Evolutionary conservation across 2,888 invertebrate genomes (phyloP).

Genomic region (Pollenia angustigena): DNA sequence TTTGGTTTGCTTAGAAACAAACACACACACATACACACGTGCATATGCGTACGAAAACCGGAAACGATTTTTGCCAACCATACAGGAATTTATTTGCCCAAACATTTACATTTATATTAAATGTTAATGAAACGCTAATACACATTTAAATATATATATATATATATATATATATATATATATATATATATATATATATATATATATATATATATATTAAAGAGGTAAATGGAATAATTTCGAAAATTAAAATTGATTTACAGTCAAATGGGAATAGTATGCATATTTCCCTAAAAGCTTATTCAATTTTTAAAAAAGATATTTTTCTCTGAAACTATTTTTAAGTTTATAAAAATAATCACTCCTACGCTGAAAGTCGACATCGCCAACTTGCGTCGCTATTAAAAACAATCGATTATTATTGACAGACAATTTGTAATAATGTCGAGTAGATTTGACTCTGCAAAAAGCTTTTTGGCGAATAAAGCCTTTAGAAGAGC

Average conservation of each 20-base stretch:
- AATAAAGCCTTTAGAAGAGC: no score
- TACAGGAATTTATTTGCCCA: constrained; percentile 57
- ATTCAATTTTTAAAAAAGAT: no score
- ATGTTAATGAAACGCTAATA: constrained; percentile 72
- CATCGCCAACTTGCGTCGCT: no score
- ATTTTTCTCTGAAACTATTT: no score
- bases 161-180: no score
- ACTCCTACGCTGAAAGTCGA: no score
- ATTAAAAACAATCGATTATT: no score
- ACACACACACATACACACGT: not conserved
- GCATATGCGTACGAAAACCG: no score
- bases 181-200: constrained; percentile 8
- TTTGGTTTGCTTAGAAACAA: constrained; percentile 44
- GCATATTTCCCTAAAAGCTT: not conserved
- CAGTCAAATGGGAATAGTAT: not conserved
- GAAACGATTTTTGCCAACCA: constrained; percentile 52
- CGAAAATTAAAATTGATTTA: not conserved
- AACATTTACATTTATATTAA: constrained; percentile 66
- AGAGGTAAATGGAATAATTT: constrained; percentile 23
- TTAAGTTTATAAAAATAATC: no score
- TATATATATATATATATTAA: not conserved
- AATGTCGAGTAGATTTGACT: no score
- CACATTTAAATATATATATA: not conserved
- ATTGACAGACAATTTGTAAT: no score
- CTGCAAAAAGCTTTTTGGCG: no score